Conservation (phyloP, 2,113 vertebrate species). For the Electrona antarctica region DNA sequence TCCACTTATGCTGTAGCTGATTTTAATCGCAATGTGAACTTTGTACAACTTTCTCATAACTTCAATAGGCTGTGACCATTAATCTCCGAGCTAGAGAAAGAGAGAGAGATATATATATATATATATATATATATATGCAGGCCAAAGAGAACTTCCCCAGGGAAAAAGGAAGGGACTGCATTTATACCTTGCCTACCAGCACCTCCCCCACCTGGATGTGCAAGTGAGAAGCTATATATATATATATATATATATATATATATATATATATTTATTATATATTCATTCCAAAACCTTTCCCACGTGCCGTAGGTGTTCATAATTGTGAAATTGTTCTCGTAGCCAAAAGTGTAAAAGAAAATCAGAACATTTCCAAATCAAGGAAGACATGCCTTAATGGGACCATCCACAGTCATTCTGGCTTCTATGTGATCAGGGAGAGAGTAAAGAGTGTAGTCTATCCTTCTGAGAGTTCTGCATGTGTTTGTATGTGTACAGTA, state of each 20-base stretch:
- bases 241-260: too few relatives aligned
- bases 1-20: background rate
- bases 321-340: constrained; percentile 18
- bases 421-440: constrained; percentile 29
- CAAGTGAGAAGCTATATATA: too few relatives aligned
- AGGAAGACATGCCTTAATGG: constrained; percentile 26
- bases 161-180: too few relatives aligned
- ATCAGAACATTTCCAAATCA: constrained; percentile 10
- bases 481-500: constrained; percentile 46
- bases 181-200: too few relatives aligned
- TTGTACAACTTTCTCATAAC: background rate
- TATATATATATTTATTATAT: constrained; percentile 22
- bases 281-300: constrained; percentile 14
- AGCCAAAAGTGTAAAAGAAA: constrained; percentile 1
- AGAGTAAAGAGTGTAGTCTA: constrained; percentile 12
- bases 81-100: constrained; percentile 12
- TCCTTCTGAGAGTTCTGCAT: constrained; percentile 33
- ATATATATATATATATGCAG: too few relatives aligned
- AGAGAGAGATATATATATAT: too few relatives aligned
- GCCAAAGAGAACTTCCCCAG: too few relatives aligned
- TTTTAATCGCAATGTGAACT: background rate
- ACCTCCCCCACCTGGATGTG: too few relatives aligned
- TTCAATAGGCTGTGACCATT: constrained; percentile 11
- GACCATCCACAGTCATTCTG: constrained; percentile 14
- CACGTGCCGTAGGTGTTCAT: background rate